These are phyloP conservation scores for Thamnophis elegans DNA, from an alignment of 2,797 vertebrate genomes.

Conservation along the genomic window DNA sequence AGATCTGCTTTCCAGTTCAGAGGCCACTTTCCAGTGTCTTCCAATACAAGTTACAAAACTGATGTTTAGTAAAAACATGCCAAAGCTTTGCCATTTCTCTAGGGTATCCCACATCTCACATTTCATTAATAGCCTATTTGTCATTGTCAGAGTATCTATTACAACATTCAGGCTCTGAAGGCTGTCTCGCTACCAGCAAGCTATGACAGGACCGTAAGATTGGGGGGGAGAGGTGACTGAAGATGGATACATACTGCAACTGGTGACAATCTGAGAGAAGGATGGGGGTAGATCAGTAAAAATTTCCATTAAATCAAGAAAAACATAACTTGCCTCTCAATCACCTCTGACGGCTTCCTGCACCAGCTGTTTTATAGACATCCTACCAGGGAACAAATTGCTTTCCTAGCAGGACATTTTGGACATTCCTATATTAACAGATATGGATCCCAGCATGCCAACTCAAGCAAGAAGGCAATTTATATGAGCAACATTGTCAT, in stretches of 20 bases:
- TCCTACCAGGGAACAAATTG: constrained; percentile 81
- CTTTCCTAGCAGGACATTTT: constrained; percentile 79
- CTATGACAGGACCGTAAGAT: constrained; percentile 48
- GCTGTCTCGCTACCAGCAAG: constrained; percentile 55
- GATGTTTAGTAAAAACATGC: constrained; percentile 55
- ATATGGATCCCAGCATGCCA: constrained; percentile 77
- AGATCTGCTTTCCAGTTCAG: neutral
- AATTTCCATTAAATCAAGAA: constrained; percentile 76
- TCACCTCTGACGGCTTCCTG: constrained; percentile 76
- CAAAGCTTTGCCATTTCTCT: constrained; percentile 58
- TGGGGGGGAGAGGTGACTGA: constrained; percentile 46
- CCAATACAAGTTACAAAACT: constrained; percentile 49
- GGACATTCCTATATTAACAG: constrained; percentile 79
- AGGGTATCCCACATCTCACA: constrained; percentile 52
- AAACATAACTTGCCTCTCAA: constrained; percentile 74
- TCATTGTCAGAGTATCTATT: constrained; percentile 62
- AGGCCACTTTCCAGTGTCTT: constrained; percentile 19
- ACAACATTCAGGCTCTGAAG: constrained; percentile 58
- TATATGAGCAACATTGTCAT: constrained; percentile 81
- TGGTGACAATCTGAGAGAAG: constrained; percentile 62
- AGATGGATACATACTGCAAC: constrained; percentile 56
- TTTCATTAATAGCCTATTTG: constrained; percentile 66
- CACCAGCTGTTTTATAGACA: constrained; percentile 77
- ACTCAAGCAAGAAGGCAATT: constrained; percentile 75
- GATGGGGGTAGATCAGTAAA: constrained; percentile 65